These are phyloP conservation scores for Delichon dasypus DNA, from an alignment of 2,797 vertebrate species.

Conservation along the genomic window DNA sequence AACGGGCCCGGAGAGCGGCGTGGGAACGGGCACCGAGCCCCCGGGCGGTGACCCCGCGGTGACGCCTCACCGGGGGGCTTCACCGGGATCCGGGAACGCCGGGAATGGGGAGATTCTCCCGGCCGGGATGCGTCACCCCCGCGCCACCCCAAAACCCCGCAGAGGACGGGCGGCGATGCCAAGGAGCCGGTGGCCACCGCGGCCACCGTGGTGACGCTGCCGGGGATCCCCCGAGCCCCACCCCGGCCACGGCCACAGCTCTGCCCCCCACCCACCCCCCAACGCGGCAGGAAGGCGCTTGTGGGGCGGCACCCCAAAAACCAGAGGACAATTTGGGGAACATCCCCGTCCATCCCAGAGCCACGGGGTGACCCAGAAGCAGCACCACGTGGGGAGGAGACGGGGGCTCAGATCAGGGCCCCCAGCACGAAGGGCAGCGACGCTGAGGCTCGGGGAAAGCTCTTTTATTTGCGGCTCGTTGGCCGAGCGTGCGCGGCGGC, in stretches of 20 bases:
- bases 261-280: not conserved
- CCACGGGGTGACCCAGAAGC: not conserved
- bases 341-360: accelerated
- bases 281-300: not conserved
- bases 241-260: not conserved
- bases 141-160: not conserved
- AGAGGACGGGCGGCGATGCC: not conserved
- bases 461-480: not conserved
- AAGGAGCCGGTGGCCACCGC: accelerated
- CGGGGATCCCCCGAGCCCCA: not conserved
- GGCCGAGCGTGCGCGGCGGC: accelerated
- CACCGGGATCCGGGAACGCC: accelerated
- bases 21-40: not conserved
- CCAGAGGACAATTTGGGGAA: not conserved
- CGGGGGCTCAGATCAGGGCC: accelerated
- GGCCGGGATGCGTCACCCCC: accelerated
- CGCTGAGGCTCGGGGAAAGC: not conserved
- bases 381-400: not conserved
- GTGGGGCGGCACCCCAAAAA: not conserved
- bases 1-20: not conserved
- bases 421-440: not conserved
- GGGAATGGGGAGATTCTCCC: not conserved
- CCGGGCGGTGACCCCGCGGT: accelerated
- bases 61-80: accelerated
- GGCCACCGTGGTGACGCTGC: accelerated